phyloP scores from a whole-genome alignment of 2,888 invertebrate genomes.

The Philaethria dido region DNA sequence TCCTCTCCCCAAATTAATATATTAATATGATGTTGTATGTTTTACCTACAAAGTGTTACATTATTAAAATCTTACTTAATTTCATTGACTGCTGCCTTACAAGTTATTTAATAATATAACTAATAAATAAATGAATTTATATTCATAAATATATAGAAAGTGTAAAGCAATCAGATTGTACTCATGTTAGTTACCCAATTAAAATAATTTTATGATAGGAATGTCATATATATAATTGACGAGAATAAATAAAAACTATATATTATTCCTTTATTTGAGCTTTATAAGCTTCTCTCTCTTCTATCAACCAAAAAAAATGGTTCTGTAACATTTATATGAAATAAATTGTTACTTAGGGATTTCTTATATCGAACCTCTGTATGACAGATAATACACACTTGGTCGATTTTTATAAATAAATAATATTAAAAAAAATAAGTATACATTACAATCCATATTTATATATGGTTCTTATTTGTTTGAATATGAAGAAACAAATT shows the following conservation, averaged over 20 bases:
- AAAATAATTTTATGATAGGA: conserved; percentile 21
- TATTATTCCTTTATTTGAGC: too few species aligned
- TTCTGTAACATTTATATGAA: neutral
- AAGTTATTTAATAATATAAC: neutral
- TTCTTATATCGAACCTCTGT: neutral
- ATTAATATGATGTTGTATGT: neutral
- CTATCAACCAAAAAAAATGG: too few species aligned
- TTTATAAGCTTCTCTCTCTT: neutral
- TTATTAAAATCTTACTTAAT: neutral
- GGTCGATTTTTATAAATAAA: conserved; percentile 6
- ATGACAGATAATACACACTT: neutral
- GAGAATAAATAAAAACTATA: conserved; percentile 3
- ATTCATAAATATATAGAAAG: neutral
- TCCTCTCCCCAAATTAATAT: neutral
- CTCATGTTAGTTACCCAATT: conserved; percentile 7
- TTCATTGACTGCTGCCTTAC: neutral
- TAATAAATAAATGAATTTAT: neutral
- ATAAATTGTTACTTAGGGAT: neutral
- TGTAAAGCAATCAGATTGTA: conserved; percentile 12
- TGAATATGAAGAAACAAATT: neutral
- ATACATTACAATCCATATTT: too few species aligned
- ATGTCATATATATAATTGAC: conserved; percentile 29
- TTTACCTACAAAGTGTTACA: neutral
- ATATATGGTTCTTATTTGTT: too few species aligned
- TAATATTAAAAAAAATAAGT: neutral